Conservation (phyloP, 1,140 invertebrate species). For the Arctopsyche grandis region DNA sequence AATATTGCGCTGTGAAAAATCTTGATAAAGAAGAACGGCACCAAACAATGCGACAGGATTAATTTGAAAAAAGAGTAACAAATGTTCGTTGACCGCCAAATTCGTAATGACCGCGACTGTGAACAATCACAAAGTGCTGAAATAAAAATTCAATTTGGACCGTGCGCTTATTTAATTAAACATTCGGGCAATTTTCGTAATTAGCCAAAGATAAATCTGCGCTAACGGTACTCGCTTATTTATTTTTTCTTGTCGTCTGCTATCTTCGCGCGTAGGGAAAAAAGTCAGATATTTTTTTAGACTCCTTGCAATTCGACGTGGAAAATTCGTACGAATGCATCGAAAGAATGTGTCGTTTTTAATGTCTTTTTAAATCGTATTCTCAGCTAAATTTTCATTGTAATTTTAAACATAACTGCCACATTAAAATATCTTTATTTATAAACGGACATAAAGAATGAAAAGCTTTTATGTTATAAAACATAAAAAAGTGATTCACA, state of each 20-base stretch:
- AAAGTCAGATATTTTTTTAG: no score
- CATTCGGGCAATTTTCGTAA: slow-evolving; percentile 22
- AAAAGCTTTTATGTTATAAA: no score
- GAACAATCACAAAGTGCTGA: slow-evolving; percentile 26
- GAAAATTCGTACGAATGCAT: no score
- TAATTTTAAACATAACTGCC: no score
- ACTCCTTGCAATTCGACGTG: no score
- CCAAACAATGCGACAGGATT: slow-evolving; percentile 15
- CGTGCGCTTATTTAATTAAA: slow-evolving; percentile 30
- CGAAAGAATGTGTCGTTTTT: no score
- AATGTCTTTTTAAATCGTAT: no score
- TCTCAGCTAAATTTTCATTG: no score
- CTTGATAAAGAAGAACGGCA: neutral
- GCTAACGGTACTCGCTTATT: slow-evolving; percentile 12
- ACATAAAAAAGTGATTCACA: no score
- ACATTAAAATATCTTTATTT: no score
- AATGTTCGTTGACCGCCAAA: slow-evolving; percentile 31
- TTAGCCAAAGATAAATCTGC: slow-evolving; percentile 26
- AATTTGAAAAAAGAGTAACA: slow-evolving; percentile 10
- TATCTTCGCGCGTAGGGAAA: neutral
- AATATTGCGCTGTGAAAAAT: slow-evolving; percentile 8
- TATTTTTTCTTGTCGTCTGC: neutral
- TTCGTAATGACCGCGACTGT: slow-evolving; percentile 30
- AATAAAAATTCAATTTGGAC: slow-evolving; percentile 37
- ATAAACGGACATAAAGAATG: no score